Base-by-base conservation (phyloP, 2,113 vertebrate genomes). In the Ptilonorhynchus violaceus region DNA sequence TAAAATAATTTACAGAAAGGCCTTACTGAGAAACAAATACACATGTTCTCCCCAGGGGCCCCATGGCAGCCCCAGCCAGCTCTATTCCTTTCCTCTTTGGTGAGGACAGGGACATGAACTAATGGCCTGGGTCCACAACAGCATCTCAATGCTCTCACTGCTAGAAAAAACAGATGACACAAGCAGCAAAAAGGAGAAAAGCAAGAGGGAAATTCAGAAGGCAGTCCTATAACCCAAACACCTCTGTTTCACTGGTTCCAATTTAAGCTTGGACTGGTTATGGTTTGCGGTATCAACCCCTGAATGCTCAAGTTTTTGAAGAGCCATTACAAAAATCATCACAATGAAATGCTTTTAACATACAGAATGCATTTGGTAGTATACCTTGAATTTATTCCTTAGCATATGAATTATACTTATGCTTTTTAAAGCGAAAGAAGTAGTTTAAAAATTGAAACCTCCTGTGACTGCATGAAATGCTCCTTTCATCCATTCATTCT, bases 401-500 rank as follows among this genome's bases (percentile, higher is more conserved):
- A 66, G 46, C 27, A 39, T 49, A 28, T 18, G 41, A 94, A 93
- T 24, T 75, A 46, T 42, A 50, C 15, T 44, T 73, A 39, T 0
- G 64, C 17, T 90, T 92, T 84, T 55, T 47, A 74, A 95, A 92
- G 41, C 21, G 72, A 78, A 69, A n/a, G 14, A 76, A 90, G 66
- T 31, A 66, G 67, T 41, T 88, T 89, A 83, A 95, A 94, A 94
- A 79, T 15, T 46, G 49, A 44, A 91, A 78, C 47, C 70, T 88
- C 68, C 35, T 35, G 49, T 60, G 60, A 81, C 44, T 85, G 39
- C 55, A 55, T 62, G 39, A 86, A 97, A 88, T 52, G 23, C 18
- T 92, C n/a, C 49, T 96, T 93, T 94, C 60, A 87, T 82, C 53
- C 81, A 46, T 56, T 76, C 39, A 74, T 77, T 72, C 82, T 75